Base-by-base conservation (phyloP, 2,113 vertebrate genomes). In the Hippopotamus amphibius region DNA sequence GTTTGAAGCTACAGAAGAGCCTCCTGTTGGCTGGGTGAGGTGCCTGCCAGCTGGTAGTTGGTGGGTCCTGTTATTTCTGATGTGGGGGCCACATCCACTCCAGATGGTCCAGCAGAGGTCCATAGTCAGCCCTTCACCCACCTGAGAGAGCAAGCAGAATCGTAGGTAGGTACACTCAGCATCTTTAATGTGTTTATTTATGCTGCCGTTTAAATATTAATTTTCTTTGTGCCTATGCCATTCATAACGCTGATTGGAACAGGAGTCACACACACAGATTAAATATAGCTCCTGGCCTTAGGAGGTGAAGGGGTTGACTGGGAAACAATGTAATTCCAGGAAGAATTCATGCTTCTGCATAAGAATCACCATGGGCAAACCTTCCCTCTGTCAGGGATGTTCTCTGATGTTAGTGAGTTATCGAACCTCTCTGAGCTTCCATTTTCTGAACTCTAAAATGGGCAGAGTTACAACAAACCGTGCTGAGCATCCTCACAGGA, bases 101-200 rank as follows among this genome's bases (percentile, higher is more conserved):
- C 30, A 30, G 33, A 61, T 46, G 21, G 48, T 11, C 33, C 55
- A 46, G 1, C 7, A 16, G 22, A 63, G 22, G 2, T 48, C 14
- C 0, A 6, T 0, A n/a, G 1, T 17, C n/a, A 74, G 26, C 30
- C 5, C 37, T 69, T 7, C 65, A 2, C 3, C n/a, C 9, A 8
- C 17, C 13, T 48, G 21, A 76, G 81, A 26, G 72, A 74, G 14
- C 26, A 43, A 37, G 13, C 0, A 21, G 46, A 79, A n/a, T 81
- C 16, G 15, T 24, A 86, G 21, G 26, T 3, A 15, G 26, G 13
- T 8, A 19, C 3, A 2, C 13, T 2, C 37, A 33, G 43, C 7
- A 9, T 87, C 74, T 57, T 5, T 30, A 9, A 33, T n/a, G 21
- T 69, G 1, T 16, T n/a, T 61, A 22, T 30, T 63, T 33, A 48